Evolutionary conservation across 2,888 invertebrate species (phyloP).

Genomic region (Trisateles emortualis): DNA sequence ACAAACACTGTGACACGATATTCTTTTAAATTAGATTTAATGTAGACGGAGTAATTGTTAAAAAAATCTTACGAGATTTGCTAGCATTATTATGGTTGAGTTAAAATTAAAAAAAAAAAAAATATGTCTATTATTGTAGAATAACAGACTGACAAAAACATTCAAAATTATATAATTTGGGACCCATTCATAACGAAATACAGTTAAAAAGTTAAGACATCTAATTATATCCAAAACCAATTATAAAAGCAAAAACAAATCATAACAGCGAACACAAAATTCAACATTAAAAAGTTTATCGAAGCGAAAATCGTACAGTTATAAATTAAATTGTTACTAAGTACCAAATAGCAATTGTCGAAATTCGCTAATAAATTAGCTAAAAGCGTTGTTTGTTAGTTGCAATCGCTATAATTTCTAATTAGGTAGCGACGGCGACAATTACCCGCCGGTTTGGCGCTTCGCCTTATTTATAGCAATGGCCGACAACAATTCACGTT

Average conservation of each 20-base stretch:
- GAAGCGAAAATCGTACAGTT: slow-evolving; percentile 20
- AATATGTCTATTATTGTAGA: no score
- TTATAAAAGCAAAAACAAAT: slow-evolving; percentile 12
- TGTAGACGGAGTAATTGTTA: no score
- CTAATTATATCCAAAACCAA: slow-evolving; percentile 4
- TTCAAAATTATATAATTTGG: no score
- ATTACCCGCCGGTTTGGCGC: slow-evolving; percentile 61
- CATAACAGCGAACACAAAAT: slow-evolving; percentile 26
- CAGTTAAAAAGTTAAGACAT: not conserved
- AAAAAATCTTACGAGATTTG: no score
- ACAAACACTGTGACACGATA: no score
- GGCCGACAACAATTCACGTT: slow-evolving; percentile 46
- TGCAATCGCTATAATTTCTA: slow-evolving; percentile 68
- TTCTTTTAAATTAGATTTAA: no score
- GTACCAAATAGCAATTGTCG: slow-evolving; percentile 62
- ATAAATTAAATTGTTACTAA: slow-evolving; percentile 49
- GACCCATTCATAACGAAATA: not conserved
- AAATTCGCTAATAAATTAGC: slow-evolving; percentile 70
- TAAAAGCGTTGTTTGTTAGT: slow-evolving; percentile 68
- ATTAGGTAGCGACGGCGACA: slow-evolving; percentile 66
- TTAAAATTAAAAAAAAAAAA: no score
- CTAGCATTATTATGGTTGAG: no score
- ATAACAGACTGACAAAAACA: no score
- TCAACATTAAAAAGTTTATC: slow-evolving; percentile 36
- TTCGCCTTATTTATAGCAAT: slow-evolving; percentile 49